Evolutionary conservation across 1,140 invertebrate genomes (phyloP).

Genomic region (Bombus soroeensis): DNA sequence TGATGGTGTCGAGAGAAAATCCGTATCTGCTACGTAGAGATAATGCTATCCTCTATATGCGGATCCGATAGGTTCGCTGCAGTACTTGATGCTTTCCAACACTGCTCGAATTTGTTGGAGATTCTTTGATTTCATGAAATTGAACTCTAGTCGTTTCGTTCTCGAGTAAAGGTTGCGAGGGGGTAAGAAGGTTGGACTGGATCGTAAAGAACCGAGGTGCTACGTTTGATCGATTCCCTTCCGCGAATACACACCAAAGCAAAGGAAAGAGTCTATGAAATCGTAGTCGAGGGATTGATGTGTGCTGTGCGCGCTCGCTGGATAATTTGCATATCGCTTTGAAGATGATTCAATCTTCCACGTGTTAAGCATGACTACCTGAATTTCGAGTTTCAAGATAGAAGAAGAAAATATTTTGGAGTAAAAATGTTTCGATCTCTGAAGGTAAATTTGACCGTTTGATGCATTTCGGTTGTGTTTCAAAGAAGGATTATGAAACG

Average conservation of each 20-base stretch:
- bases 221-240: slow-evolving; percentile 28
- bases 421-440: background rate
- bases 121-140: slow-evolving; percentile 57
- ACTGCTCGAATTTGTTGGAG: background rate
- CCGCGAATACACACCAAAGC: background rate
- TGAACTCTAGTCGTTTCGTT: slow-evolving; percentile 50
- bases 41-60: no score
- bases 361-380: no score
- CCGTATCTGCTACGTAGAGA: no score
- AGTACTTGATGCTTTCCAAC: background rate
- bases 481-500: no score
- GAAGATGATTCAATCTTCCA: no score
- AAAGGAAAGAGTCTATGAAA: background rate
- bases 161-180: slow-evolving; percentile 14
- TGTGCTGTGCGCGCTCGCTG: background rate
- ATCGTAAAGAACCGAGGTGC: slow-evolving; percentile 1
- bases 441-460: no score
- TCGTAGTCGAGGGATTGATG: background rate
- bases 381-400: background rate
- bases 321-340: background rate
- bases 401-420: background rate
- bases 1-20: no score
- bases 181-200: slow-evolving; percentile 26
- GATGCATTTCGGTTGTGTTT: no score
- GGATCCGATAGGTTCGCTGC: background rate